Percentiles rank a stretch among this genome's conserved stretches.
Conservation (phyloP, 2,113 vertebrate species). For the Psephotus haematonotus region DNA sequence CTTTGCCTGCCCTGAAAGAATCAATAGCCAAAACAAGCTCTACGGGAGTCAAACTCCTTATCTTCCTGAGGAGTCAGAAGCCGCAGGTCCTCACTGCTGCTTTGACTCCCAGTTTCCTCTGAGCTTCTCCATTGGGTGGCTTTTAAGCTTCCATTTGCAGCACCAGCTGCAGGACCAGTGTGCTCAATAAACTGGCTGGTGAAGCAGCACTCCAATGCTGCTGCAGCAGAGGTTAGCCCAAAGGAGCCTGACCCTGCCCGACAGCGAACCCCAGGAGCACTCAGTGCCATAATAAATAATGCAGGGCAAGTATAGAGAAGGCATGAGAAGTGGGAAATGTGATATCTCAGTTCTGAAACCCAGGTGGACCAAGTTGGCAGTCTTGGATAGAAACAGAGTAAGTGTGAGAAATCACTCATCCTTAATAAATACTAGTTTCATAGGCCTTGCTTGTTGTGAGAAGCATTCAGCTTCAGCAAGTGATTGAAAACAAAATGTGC, state of each 20-base stretch:
- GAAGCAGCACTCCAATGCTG: neutral
- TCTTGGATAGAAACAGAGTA: constrained; percentile 74
- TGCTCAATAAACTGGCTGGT: neutral
- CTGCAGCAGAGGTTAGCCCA: constrained; percentile 1
- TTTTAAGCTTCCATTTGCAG: neutral
- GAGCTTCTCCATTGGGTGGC: neutral
- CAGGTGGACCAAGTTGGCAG: constrained; percentile 72
- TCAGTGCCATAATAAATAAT: constrained; percentile 74
- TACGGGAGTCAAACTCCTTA: constrained; percentile 8
- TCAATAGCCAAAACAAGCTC: neutral
- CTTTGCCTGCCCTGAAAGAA: neutral
- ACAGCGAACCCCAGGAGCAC: constrained; percentile 43
- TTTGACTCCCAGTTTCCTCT: neutral
- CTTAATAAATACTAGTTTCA: constrained; percentile 67
- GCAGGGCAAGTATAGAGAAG: constrained; percentile 59
- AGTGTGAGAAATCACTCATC: constrained; percentile 84
- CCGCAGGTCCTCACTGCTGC: neutral
- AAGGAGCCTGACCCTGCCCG: constrained; percentile 44
- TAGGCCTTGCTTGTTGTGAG: constrained; percentile 67
- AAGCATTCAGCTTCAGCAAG: constrained; percentile 73
- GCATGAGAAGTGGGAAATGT: constrained; percentile 74
- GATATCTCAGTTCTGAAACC: constrained; percentile 77
- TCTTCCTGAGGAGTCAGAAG: neutral
- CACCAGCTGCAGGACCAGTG: neutral
- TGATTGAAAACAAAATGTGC: constrained; percentile 77